Evolutionary conservation across 30 jellyfish, hydroid and myxozoan species (phyloP).

Genomic region (Phacellophora camtschatica): DNA sequence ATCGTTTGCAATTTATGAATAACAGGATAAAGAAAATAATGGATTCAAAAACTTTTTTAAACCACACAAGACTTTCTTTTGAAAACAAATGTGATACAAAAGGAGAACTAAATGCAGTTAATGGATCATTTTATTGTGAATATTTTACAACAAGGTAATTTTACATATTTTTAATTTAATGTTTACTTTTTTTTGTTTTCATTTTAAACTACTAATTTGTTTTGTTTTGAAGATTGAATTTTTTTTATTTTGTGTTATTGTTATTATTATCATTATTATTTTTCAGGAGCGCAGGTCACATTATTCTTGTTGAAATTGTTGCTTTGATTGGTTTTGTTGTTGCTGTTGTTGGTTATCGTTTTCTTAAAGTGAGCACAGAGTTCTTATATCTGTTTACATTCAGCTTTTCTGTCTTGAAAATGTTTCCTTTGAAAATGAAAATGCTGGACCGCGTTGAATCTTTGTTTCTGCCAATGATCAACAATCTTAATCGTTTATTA

Average conservation of each 20-base stretch:
- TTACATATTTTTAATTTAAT: background rate
- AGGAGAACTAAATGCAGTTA: no score
- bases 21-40: no score
- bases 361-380: conserved; percentile 39
- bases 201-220: background rate
- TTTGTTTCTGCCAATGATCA: no score
- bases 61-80: no score
- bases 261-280: background rate
- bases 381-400: no score
- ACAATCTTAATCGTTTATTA: no score
- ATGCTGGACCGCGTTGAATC: no score
- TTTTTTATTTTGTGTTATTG: background rate
- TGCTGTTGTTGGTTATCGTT: conserved; percentile 70
- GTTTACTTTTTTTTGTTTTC: background rate
- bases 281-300: conserved; percentile 46
- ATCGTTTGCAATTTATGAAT: no score
- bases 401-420: no score
- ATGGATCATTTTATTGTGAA: background rate
- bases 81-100: no score
- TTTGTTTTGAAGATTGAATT: background rate
- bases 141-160: conserved; percentile 21
- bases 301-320: conserved; percentile 47
- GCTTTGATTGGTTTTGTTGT: conserved; percentile 65
- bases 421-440: no score
- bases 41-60: no score